Conservation (phyloP, 2,113 vertebrate genomes). For the Pseudonaja textilis region DNA sequence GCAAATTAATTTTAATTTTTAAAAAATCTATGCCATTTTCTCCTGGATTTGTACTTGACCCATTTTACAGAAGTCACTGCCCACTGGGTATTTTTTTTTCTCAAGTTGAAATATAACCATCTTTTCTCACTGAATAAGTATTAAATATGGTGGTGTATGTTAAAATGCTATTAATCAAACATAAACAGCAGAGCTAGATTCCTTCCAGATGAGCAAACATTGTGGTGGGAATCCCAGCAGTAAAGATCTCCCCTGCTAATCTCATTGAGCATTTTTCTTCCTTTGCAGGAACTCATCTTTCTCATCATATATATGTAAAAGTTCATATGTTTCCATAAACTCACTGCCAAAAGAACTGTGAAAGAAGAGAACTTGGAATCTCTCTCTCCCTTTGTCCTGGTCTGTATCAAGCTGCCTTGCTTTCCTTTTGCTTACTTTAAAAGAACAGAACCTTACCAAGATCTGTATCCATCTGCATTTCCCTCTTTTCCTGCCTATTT, state of each 20-base stretch:
- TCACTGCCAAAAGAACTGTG: slow-evolving; percentile 45
- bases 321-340: slow-evolving; percentile 54
- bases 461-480: not conserved
- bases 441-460: slow-evolving; percentile 3
- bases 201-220: slow-evolving; percentile 59
- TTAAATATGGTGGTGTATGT: slow-evolving; percentile 42
- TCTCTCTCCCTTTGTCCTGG: not conserved
- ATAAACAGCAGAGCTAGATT: slow-evolving; percentile 44
- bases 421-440: slow-evolving; percentile 22
- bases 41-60: not conserved
- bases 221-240: slow-evolving; percentile 45
- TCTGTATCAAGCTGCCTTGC: slow-evolving; percentile 26
- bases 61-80: slow-evolving; percentile 19
- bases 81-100: not conserved
- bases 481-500: not conserved
- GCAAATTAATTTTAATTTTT: not conserved
- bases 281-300: slow-evolving; percentile 50
- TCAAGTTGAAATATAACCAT: slow-evolving; percentile 35
- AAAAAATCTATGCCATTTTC: slow-evolving; percentile 11
- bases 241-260: slow-evolving; percentile 30
- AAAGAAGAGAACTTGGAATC: slow-evolving; percentile 40
- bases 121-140: slow-evolving; percentile 36
- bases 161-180: slow-evolving; percentile 29
- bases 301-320: slow-evolving; percentile 48
- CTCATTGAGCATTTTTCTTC: slow-evolving; percentile 50